These are phyloP conservation scores for Eurytoma californica DNA, from an alignment of 2,888 invertebrate genomes.

Conservation along the genomic window DNA sequence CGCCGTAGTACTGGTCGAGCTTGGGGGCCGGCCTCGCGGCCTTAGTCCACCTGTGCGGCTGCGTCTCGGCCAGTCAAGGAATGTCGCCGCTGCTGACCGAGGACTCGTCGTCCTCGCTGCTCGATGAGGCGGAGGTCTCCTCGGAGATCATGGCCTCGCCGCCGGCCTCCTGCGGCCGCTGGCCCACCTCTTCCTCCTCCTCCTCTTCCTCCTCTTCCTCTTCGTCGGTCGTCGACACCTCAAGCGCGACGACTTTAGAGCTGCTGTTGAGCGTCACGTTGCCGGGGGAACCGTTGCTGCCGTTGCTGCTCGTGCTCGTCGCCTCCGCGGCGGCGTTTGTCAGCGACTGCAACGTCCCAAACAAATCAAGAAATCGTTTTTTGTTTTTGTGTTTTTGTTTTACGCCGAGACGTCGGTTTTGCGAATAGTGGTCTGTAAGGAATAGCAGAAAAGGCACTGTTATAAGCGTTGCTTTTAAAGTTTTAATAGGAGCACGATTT, in stretches of 20 bases:
- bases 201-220: conserved; percentile 54
- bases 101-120: conserved; percentile 73
- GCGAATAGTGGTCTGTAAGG: conserved; percentile 50
- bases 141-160: conserved; percentile 83
- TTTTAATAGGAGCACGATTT: not conserved
- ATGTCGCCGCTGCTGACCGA: conserved; percentile 72
- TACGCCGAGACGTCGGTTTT: conserved; percentile 50
- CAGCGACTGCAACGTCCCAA: conserved; percentile 57
- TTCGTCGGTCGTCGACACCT: conserved; percentile 56
- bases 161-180: conserved; percentile 82
- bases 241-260: conserved; percentile 71
- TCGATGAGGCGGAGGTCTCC: conserved; percentile 72
- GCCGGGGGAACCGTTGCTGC: conserved; percentile 61
- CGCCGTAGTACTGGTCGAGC: conserved; percentile 27
- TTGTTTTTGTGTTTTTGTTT: conserved; percentile 45
- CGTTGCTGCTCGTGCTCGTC: conserved; percentile 9
- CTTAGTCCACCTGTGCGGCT: conserved; percentile 50
- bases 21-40: conserved; percentile 17
- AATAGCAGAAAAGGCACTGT: conserved; percentile 45
- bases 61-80: conserved; percentile 62
- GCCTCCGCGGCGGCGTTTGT: conserved; percentile 48
- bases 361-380: conserved; percentile 49
- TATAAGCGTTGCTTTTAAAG: conserved; percentile 9
- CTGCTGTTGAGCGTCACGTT: conserved; percentile 72
- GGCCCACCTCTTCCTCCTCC: conserved; percentile 75